phyloP scores from a whole-genome alignment of 2,797 vertebrate species.

The Gephyroberyx darwinii region DNA sequence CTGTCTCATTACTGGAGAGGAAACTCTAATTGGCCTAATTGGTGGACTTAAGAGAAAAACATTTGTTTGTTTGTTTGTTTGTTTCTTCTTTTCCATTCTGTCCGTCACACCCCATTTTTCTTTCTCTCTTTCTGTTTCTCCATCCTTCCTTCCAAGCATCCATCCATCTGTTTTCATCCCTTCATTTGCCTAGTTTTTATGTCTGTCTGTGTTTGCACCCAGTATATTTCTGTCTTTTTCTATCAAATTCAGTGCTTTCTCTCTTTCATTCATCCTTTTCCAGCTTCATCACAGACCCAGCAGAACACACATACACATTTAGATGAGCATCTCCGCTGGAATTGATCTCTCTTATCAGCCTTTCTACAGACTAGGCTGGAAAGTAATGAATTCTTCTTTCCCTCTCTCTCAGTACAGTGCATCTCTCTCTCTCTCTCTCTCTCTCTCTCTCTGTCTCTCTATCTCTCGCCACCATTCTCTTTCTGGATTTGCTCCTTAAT shows the following conservation, averaged over 20 bases:
- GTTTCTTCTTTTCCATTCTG: slow-evolving; percentile 9
- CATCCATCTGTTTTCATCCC: slow-evolving; percentile 17
- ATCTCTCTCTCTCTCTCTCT: slow-evolving; percentile 30
- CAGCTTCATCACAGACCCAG: slow-evolving; percentile 28
- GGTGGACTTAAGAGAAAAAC: slow-evolving; percentile 27
- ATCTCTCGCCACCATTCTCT: slow-evolving; percentile 19
- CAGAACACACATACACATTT: slow-evolving; percentile 31
- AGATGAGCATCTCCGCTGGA: slow-evolving; percentile 59
- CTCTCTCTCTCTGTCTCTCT: neutral
- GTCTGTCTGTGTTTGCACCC: slow-evolving; percentile 29
- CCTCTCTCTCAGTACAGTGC: slow-evolving; percentile 32
- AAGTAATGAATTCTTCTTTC: slow-evolving; percentile 55
- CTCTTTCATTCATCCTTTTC: slow-evolving; percentile 30
- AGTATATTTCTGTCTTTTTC: neutral
- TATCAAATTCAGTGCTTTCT: slow-evolving; percentile 32
- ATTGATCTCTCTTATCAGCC: slow-evolving; percentile 74
- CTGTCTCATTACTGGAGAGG: slow-evolving; percentile 36
- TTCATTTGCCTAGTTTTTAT: slow-evolving; percentile 17
- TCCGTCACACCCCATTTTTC: neutral
- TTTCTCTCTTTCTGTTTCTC: neutral
- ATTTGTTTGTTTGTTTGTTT: slow-evolving; percentile 14
- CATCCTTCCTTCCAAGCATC: neutral
- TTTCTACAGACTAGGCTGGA: slow-evolving; percentile 52
- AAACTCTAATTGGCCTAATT: slow-evolving; percentile 54
- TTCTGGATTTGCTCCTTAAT: slow-evolving; percentile 39